Evolutionary conservation across 2,888 invertebrate genomes (phyloP), one percentile per base, ranked within the genome.

Genomic region (Chymomyza amoena): DNA sequence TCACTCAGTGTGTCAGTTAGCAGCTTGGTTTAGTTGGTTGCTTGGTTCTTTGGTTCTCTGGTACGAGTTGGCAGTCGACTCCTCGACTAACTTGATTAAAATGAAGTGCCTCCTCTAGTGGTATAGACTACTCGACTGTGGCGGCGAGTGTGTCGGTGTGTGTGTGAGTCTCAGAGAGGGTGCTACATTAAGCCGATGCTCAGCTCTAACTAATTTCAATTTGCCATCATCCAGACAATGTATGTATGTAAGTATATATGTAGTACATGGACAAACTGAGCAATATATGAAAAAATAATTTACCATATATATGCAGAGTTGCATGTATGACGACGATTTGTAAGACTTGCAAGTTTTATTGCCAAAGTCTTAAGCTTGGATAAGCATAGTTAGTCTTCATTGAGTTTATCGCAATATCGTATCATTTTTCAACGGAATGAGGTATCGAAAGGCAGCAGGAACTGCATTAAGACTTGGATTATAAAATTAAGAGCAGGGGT

Each of bases 11-110:
- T 81, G 67, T 80, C 71, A 82, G 78, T 78, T 69, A 80, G 69
- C 57, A 15, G 57, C 20, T 25, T 18, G 57, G 39, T 32, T n/a
- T 32, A 32, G 32, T 45, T 45, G 13, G 39, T 13, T 13, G 39
- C 6, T 45, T 13, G 39, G 4, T 45, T 45, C 39, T 45, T 28
- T 15, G 25, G 16, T 10, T n/a, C 18, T n/a, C n/a, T n/a, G n/a
- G n/a, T n/a, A n/a, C n/a, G n/a, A n/a, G 39, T 72, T 73, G 72
- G 57, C 66, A 71, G 77, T 70, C 70, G 61, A 66, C 64, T 66
- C 20, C 18, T 18, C 75, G 79, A 72, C 74, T 80, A 68, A 80
- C 68, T 80, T 83, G 80, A 80, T 83, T 83, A 81, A 70, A 83
- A 75, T 75, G 72, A 73, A 79, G 71, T 79, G 78, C 28, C 71